Evolutionary conservation across 2,888 invertebrate genomes (phyloP).

Genomic region (Drosophila formosana): DNA sequence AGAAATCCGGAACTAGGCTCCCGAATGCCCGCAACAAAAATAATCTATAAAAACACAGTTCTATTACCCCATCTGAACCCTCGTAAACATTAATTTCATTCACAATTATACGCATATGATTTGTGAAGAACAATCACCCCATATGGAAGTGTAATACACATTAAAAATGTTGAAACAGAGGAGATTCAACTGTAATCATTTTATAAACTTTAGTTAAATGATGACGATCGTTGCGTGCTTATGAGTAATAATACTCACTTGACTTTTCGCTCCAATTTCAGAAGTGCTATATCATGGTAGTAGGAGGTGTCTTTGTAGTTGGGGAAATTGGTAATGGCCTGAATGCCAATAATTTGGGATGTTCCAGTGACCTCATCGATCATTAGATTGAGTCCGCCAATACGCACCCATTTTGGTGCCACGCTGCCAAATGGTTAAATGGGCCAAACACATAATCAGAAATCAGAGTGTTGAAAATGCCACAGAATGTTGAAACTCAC

Average conservation of each 20-base stretch:
- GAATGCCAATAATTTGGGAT: slow-evolving; percentile 74
- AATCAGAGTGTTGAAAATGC: background rate
- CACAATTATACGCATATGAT: slow-evolving; percentile 4
- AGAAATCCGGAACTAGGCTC: slow-evolving; percentile 1
- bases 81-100: slow-evolving; percentile 10
- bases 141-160: slow-evolving; percentile 6
- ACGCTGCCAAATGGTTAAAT: slow-evolving; percentile 51
- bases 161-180: slow-evolving; percentile 8
- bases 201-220: background rate
- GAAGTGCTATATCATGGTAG: slow-evolving; percentile 82
- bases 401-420: slow-evolving; percentile 76
- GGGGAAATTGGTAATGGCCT: slow-evolving; percentile 70
- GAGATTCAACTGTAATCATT: background rate
- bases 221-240: background rate
- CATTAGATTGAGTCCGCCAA: slow-evolving; percentile 81
- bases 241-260: slow-evolving; percentile 64
- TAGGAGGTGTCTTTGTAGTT: slow-evolving; percentile 64
- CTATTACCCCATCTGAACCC: slow-evolving; percentile 6
- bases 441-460: slow-evolving; percentile 4
- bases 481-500: slow-evolving; percentile 56
- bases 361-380: slow-evolving; percentile 65
- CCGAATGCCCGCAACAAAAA: background rate
- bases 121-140: slow-evolving; percentile 11
- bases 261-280: slow-evolving; percentile 66
- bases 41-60: background rate